phyloP scores from a whole-genome alignment of 2,888 invertebrate species.

The Lordiphosa fenestrarum region DNA sequence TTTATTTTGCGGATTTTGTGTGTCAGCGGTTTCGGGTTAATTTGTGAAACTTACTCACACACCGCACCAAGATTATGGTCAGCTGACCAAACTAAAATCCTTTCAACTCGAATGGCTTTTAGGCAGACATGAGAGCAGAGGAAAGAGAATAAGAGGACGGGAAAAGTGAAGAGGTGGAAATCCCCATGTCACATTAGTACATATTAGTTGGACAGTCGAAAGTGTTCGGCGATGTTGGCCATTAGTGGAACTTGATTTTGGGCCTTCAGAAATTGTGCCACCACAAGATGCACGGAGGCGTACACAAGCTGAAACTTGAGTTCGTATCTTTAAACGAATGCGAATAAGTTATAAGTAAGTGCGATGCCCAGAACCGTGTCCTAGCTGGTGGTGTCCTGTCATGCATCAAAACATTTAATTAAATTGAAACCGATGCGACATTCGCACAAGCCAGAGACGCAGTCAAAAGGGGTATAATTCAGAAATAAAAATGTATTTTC shows the following conservation, averaged over 20 bases:
- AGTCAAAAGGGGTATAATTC: neutral
- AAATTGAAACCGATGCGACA: slow-evolving; percentile 59
- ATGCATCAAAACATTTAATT: slow-evolving; percentile 75
- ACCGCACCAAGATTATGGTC: slow-evolving; percentile 35
- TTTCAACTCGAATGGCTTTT: slow-evolving; percentile 66
- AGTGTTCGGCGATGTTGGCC: slow-evolving; percentile 37
- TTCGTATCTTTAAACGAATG: slow-evolving; percentile 64
- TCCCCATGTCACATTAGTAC: slow-evolving; percentile 40
- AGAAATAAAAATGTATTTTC: neutral
- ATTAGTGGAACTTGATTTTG: slow-evolving; percentile 47
- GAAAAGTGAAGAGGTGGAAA: slow-evolving; percentile 9
- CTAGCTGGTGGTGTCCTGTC: slow-evolving; percentile 46
- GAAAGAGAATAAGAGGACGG: neutral
- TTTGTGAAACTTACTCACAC: slow-evolving; percentile 26
- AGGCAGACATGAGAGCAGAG: slow-evolving; percentile 1
- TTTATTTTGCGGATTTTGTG: slow-evolving; percentile 14
- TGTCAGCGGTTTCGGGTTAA: slow-evolving; percentile 34
- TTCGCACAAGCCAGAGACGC: slow-evolving; percentile 6
- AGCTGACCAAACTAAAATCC: slow-evolving; percentile 58
- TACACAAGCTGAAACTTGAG: slow-evolving; percentile 21
- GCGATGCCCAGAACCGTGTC: slow-evolving; percentile 25
- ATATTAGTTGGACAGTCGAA: slow-evolving; percentile 28
- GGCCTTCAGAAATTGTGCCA: neutral
- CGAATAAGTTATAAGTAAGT: slow-evolving; percentile 52
- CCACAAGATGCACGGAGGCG: slow-evolving; percentile 48